These are phyloP conservation scores for Lathamus discolor DNA, from an alignment of 2,113 vertebrate species.

Conservation along the genomic window DNA sequence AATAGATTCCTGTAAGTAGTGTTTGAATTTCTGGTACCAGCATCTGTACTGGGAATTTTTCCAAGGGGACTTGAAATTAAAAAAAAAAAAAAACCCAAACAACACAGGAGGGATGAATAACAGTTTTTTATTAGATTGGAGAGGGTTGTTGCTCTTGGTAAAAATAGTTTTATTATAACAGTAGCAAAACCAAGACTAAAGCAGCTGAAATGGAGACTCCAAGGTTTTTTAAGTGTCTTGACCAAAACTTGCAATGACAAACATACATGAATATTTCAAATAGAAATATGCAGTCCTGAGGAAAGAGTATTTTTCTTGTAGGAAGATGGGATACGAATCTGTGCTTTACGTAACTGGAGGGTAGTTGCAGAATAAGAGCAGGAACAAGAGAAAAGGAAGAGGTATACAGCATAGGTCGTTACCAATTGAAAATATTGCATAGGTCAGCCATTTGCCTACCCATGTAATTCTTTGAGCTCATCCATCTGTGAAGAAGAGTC, in stretches of 20 bases:
- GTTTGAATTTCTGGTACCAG: background rate
- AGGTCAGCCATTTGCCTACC: background rate
- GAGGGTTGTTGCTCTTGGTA: background rate
- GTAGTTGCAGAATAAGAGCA: background rate
- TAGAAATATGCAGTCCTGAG: background rate
- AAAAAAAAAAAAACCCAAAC: background rate
- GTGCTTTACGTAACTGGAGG: background rate
- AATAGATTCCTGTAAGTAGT: background rate
- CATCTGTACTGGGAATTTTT: background rate
- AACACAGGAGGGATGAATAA: rapidly evolving
- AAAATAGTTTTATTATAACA: background rate
- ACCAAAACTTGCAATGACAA: background rate
- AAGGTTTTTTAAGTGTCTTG: background rate
- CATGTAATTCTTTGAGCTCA: background rate
- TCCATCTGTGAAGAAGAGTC: background rate
- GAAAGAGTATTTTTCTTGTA: background rate
- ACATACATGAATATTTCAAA: background rate
- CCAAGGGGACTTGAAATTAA: background rate
- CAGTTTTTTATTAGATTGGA: background rate
- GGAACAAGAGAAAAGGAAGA: background rate
- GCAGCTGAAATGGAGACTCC: background rate
- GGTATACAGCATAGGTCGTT: background rate
- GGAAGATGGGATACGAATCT: background rate
- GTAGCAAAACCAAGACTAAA: background rate
- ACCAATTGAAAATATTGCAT: background rate